Evolutionary conservation across 2,113 vertebrate species (phyloP), one percentile per base, ranked within the genome.

Genomic region (Oreochromis niloticus): DNA sequence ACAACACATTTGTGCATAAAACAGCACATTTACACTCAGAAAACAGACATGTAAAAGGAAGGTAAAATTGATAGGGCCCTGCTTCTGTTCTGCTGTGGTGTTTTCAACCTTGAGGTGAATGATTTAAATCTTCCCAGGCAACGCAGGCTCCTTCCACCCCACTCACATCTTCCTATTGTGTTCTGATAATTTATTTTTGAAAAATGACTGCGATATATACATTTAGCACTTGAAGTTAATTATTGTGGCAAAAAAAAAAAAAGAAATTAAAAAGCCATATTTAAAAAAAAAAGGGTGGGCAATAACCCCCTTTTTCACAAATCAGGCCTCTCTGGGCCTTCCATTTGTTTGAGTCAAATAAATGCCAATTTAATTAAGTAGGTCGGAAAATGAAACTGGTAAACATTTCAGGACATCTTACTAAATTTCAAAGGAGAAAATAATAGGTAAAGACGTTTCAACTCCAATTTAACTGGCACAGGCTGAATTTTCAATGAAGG

Each of bases 401-500:
- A 95, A 96, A 96, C 93, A 96, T 95, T 93, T 95, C 86, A 92
- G 93, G 90, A 94, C 93, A 92, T 94, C 89, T 94, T 90, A 88
- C 93, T 85, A 94, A 80, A 94, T 94, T 93, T 94, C 86, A 92
- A 92, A 93, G 95, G 96, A 96, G 96, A 96, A 97, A 97, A 96
- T 97, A 97, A 97, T 96, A 97, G 97, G 97, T 97, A 97, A 97
- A 97, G 95, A 97, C 96, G 94, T 97, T 97, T 97, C 97, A 97
- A 96, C 97, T 98, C 97, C 97, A 97, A 98, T 98, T 98, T 97
- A 97, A 98, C 96, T 95, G 97, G 97, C 98, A 97, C 96, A 95
- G 97, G 96, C 95, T 96, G 97, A 97, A 97, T 98, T 97, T 97
- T 97, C 98, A 97, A 98, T 98, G 97, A 98, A 97, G 97, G 96